A percentile compares a stretch with the other conserved stretches of the same genome.
Conservation (phyloP, 2,797 vertebrate species). For the Scleropages formosus region DNA sequence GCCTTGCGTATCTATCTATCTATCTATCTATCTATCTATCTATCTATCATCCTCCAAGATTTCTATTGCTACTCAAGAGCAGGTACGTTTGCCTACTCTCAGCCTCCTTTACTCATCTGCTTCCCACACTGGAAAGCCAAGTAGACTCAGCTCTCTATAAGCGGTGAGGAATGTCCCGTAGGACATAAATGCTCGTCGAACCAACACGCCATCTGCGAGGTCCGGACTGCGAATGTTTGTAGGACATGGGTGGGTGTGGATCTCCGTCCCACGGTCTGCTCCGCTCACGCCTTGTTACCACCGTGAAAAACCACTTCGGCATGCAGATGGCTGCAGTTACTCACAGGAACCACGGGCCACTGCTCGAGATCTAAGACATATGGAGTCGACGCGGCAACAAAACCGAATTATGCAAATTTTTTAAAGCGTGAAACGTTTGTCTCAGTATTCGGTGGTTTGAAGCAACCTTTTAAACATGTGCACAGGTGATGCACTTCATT, state of each 20-base stretch:
- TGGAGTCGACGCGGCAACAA: neutral
- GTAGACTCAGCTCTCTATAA: too few relatives aligned
- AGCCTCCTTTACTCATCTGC: too few relatives aligned
- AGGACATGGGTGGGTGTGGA: neutral
- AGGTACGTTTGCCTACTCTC: too few relatives aligned
- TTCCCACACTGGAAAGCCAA: too few relatives aligned
- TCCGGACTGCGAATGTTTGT: neutral
- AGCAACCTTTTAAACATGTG: neutral
- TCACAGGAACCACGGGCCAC: conserved; percentile 11
- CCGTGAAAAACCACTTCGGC: conserved; percentile 22
- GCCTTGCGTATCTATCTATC: too few relatives aligned
- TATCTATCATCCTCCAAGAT: too few relatives aligned
- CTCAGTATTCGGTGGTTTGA: neutral
- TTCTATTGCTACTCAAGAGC: too few relatives aligned
- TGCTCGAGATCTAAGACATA: neutral
- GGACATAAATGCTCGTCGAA: neutral
- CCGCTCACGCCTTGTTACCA: conserved; percentile 14
- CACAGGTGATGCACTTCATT: neutral
- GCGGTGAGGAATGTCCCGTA: neutral
- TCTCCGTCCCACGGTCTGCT: conserved; percentile 4
- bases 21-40: too few relatives aligned
- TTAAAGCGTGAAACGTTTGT: neutral
- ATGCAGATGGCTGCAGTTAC: conserved; percentile 31
- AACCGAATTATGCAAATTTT: neutral
- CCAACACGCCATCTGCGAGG: conserved; percentile 17